Evolutionary conservation across 2,113 vertebrate species (phyloP).

Genomic region (Mormoops blainvillei): DNA sequence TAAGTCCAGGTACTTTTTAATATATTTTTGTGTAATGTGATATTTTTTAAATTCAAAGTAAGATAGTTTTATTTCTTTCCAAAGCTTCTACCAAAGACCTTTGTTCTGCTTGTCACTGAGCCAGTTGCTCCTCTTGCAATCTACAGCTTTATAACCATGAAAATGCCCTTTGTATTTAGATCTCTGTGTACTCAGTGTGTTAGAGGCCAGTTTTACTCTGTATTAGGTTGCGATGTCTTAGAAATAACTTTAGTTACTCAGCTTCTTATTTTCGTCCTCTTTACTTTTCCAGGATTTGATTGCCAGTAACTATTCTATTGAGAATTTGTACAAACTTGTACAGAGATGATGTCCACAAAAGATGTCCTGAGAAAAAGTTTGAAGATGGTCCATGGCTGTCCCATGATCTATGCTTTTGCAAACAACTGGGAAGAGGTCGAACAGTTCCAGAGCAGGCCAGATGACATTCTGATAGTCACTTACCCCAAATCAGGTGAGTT

Average conservation of each 20-base stretch:
- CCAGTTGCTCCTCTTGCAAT: neutral
- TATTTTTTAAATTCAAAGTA: conserved; percentile 9
- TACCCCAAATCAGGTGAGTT: conserved; percentile 82
- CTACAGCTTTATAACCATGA: neutral
- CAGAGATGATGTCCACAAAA: conserved; percentile 36
- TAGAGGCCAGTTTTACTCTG: neutral
- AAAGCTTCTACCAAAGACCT: conserved; percentile 8
- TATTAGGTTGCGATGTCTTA: neutral
- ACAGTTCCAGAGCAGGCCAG: conserved; percentile 72
- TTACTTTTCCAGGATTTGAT: neutral
- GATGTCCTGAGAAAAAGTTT: conserved; percentile 60
- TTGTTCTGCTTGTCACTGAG: conserved; percentile 1
- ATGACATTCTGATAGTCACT: conserved; percentile 78
- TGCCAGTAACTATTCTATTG: neutral
- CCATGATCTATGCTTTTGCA: conserved; percentile 68
- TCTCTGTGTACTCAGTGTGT: neutral
- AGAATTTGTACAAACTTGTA: neutral
- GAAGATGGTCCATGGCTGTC: conserved; percentile 46
- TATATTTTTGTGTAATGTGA: neutral
- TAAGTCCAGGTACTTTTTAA: neutral
- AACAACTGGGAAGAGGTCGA: conserved; percentile 68
- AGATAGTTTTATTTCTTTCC: neutral
- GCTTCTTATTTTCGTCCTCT: neutral
- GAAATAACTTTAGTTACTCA: neutral
- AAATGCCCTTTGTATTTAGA: conserved; percentile 1